Base-by-base conservation (phyloP, 2,888 invertebrate genomes). In the Drosophila eohydei region DNA sequence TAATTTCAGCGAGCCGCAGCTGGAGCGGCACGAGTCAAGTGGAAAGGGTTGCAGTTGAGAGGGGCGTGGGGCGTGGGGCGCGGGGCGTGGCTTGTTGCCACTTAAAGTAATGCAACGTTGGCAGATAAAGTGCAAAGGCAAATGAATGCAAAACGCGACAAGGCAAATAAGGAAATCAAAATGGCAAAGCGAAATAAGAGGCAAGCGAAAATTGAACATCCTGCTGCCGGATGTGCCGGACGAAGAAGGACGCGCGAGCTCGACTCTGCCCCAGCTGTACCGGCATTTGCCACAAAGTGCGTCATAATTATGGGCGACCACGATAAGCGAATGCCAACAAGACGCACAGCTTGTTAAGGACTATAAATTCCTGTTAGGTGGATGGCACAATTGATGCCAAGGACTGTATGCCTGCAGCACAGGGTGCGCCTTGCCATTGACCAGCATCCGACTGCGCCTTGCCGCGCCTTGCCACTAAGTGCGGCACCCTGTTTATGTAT, bases 121-220 rank as follows among this genome's bases (percentile, higher is more conserved):
- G 65, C 52, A 76, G 70, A 76, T 72, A 75, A 74, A 81, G 62
- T 76, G 76, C 68, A 78, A 68, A 83, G 77, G 71, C 83, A 81
- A 80, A 78, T 63, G 65, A 75, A 71, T 78, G 75, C 76, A 79
- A 79, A 76, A 68, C 71, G 81, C 81, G 83, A 79, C 83, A 81
- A 83, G 84, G 81, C 85, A 88, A 85, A 85, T 84, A 88, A 86
- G 87, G 87, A 84, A 86, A 88, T 84, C 84, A 86, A 86, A 86
- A 88, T 83, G 83, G 82, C 76, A 74, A 71, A 78, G 80, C 83
- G 72, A 81, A 88, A 82, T 77, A 83, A 88, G 82, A 86, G 84
- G 79, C 84, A 73, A 74, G 87, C 82, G 89, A 86, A 86, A 86
- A 86, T 88, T 88, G 84, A 88, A 86, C 87, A 88, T 86, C 86